phyloP scores from a whole-genome alignment of 2,113 vertebrate species.

The Boleophthalmus pectinirostris region DNA sequence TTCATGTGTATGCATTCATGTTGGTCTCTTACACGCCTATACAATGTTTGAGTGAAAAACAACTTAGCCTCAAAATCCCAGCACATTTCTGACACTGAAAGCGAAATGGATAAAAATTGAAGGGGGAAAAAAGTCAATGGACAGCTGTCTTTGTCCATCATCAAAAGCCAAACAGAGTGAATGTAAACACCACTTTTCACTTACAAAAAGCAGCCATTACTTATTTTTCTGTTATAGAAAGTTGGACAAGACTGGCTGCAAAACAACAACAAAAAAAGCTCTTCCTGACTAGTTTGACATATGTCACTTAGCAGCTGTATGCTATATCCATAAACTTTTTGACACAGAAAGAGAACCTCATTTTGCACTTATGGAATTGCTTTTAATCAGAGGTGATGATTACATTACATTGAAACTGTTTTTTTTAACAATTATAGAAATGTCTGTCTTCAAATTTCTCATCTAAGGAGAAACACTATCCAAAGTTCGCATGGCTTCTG shows the following conservation, averaged over 20 bases:
- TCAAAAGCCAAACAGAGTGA: slow-evolving; percentile 42
- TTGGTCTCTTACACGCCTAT: slow-evolving; percentile 5
- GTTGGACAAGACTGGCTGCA: slow-evolving; percentile 32
- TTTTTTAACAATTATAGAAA: too few relatives aligned
- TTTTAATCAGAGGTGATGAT: slow-evolving; percentile 31
- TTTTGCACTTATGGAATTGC: slow-evolving; percentile 29
- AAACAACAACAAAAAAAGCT: slow-evolving; percentile 43
- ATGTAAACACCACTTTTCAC: slow-evolving; percentile 59
- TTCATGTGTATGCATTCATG: neutral
- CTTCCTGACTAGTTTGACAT: slow-evolving; percentile 52
- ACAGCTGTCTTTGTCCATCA: slow-evolving; percentile 64
- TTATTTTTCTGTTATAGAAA: slow-evolving; percentile 38
- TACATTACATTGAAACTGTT: slow-evolving; percentile 30
- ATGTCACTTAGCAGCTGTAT: slow-evolving; percentile 51
- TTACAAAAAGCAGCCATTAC: slow-evolving; percentile 61
- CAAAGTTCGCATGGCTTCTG: slow-evolving; percentile 30
- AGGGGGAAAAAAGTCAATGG: slow-evolving; percentile 16
- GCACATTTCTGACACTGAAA: slow-evolving; percentile 19
- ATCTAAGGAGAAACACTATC: slow-evolving; percentile 4
- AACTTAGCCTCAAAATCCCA: slow-evolving; percentile 11
- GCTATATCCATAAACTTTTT: slow-evolving; percentile 21
- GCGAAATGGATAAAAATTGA: slow-evolving; percentile 12
- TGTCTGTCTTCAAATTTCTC: slow-evolving; percentile 29
- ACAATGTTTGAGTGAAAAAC: slow-evolving; percentile 4
- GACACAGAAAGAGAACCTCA: slow-evolving; percentile 31